Conservation (phyloP, 2,888 invertebrate genomes). For the Ptilodon capucinus region DNA sequence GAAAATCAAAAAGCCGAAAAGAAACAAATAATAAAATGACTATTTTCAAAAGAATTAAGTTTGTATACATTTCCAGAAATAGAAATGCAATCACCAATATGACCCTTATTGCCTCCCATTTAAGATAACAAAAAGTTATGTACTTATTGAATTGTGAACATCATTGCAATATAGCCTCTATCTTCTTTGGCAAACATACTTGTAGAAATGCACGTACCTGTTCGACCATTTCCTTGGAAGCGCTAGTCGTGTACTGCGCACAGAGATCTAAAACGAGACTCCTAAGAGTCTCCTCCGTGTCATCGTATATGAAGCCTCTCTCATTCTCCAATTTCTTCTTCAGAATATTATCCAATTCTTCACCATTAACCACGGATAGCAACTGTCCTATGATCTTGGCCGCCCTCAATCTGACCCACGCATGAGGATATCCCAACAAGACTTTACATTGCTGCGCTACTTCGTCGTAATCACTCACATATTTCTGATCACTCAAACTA, state of each 20-base stretch:
- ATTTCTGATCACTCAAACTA: slow-evolving; percentile 79
- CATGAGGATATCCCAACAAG: slow-evolving; percentile 90
- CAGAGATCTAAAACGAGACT: slow-evolving; percentile 88
- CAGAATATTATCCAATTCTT: slow-evolving; percentile 80
- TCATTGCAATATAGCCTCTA: too few relatives aligned
- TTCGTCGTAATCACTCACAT: slow-evolving; percentile 76
- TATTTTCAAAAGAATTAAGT: too few relatives aligned
- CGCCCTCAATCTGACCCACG: slow-evolving; percentile 92
- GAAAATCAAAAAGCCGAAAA: too few relatives aligned
- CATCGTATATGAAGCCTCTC: slow-evolving; percentile 83
- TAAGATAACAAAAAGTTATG: too few relatives aligned
- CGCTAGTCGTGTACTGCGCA: slow-evolving; percentile 87
- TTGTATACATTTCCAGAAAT: too few relatives aligned
- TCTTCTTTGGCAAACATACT: too few relatives aligned
- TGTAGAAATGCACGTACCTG: slow-evolving; percentile 81
- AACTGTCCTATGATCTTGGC: slow-evolving; percentile 90
- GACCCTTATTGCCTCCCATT: too few relatives aligned
- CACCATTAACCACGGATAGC: slow-evolving; percentile 84
- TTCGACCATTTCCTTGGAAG: slow-evolving; percentile 88
- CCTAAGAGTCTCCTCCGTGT: slow-evolving; percentile 84
- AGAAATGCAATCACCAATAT: too few relatives aligned
- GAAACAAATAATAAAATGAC: too few relatives aligned
- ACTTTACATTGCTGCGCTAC: slow-evolving; percentile 86
- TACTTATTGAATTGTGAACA: too few relatives aligned
- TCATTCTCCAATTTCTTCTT: slow-evolving; percentile 58